Evolutionary conservation across 2,113 vertebrate species (phyloP), one percentile per base, ranked within the genome.

Genomic region (Psettodes erumei): DNA sequence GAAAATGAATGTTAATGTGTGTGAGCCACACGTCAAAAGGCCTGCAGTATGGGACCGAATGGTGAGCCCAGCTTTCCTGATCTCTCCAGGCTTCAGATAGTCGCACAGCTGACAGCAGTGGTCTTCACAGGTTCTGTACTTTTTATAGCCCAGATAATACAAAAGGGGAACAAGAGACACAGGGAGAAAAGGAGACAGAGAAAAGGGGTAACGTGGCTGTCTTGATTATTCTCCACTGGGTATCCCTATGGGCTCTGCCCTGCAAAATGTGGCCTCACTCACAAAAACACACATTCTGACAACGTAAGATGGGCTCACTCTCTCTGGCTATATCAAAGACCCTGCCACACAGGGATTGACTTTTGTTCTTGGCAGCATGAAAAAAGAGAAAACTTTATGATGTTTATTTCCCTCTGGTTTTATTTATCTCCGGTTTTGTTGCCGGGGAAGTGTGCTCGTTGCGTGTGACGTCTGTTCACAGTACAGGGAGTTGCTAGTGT

Each of bases 321-420:
- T 30, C 40, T 63, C 33, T 55, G 10, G 25, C 8, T 9, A 63
- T 66, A 79, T 90, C 63, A 88, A 89, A 92, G 81, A 72, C 37
- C 66, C 25, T 56, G 45, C 62, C 56, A 68, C 6, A 13, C 13
- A 51, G 77, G 64, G 79, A 81, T 56, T 62, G 65, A 86, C 85
- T 75, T 83, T 81, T 81, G 83, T 76, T 85, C 77, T 73, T 85
- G 75, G 86, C 75, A 82, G 63, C 47, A 65, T 76, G 74, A 79
- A 81, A 86, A 82, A 67, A 85, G 43, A 64, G 67, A 66, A 75
- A 77, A 81, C 60, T 79, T 87, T 75, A 75, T 74, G 77, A 83
- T 84, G 76, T 83, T 72, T 71, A 59, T 82, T 80, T 86, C 83
- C 79, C 77, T 76, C 71, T 77, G 67, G 75, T 83, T 85, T 77